Evolutionary conservation across 2,113 vertebrate genomes (phyloP), one percentile per base, ranked within the genome.

Genomic region (Amazona guildingii): DNA sequence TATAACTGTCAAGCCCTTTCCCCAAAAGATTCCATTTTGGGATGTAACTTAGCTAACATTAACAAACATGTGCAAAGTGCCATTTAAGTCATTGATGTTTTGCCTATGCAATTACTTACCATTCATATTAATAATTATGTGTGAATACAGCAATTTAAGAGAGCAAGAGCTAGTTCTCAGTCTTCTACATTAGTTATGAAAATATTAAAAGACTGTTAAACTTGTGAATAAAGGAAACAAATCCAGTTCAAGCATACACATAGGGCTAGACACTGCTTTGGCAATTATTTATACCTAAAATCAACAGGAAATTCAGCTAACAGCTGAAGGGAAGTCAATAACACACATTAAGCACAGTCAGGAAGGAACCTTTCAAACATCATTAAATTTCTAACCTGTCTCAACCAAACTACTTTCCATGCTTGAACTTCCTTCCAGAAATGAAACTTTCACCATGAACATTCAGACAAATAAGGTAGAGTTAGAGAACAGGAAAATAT

Each of bases 361-460:
- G 97, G 97, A 98, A 97, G 97, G 96, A 97, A 97, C 82, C 41
- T 95, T 86, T 95, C 81, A 92, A 86, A 94, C 52, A 91, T 51
- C 86, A 83, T 94, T 88, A 90, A 35, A 86, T 78, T 88, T 86
- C 92, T 80, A 83, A 84, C 92, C 88, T 64, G 64, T 78, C 66
- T 86, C 85, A 83, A 86, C 52, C 86, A 86, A 92, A 91, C 67
- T 72, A 84, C 92, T 96, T 97, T 88, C 94, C 78, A 82, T 69
- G 92, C 55, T 78, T 83, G 46, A 85, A 81, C 87, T 94, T 97
- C 94, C 96, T 96, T 90, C 48, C 67, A 87, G 77, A 95, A 92
- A 64, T 6, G 31, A 92, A 87, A 46, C 18, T 54, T 85, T 86
- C 35, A 69, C 35, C 19, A 78, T 46, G 28, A 85, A 80, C 23